Evolutionary conservation across 2,113 vertebrate genomes (phyloP).

Genomic region (Myotis lucifugus): DNA sequence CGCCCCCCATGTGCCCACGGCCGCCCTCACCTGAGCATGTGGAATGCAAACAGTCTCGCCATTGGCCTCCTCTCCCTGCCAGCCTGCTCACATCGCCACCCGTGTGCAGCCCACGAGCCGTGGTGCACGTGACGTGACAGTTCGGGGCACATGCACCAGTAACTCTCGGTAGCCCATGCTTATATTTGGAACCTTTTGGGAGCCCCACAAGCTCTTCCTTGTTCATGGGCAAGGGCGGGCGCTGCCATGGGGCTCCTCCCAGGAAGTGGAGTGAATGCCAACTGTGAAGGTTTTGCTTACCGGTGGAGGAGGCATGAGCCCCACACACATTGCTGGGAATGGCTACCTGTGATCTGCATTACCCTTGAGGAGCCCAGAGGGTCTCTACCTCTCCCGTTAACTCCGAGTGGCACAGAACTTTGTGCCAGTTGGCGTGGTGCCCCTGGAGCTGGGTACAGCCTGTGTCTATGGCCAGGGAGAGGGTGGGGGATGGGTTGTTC

Average conservation of each 20-base stretch:
- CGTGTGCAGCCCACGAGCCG: not conserved
- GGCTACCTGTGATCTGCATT: not conserved
- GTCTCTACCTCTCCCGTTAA: conserved; percentile 14
- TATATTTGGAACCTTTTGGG: conserved; percentile 59
- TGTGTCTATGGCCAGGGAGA: conserved; percentile 70
- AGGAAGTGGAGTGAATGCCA: conserved; percentile 56
- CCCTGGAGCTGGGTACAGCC: conserved; percentile 71
- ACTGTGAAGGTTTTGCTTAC: conserved; percentile 1
- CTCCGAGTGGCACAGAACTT: conserved; percentile 63
- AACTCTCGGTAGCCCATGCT: not conserved
- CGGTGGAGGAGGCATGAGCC: not conserved
- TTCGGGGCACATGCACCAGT: not conserved
- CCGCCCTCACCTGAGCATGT: not conserved
- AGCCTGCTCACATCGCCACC: not conserved
- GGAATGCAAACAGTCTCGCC: not conserved
- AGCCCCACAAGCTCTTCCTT: conserved; percentile 69
- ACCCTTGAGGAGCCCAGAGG: conserved; percentile 41
- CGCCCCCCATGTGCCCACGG: accelerated
- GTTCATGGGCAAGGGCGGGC: conserved; percentile 48
- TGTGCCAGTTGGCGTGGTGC: conserved; percentile 71
- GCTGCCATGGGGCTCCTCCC: conserved; percentile 53
- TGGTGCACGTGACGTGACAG: not conserved
- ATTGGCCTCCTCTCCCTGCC: not conserved
- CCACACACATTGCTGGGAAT: not conserved
- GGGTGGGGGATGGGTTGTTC: conserved; percentile 66